These are phyloP conservation scores for Heterocephalus glaber DNA, from an alignment of 2,113 vertebrate species.

Conservation along the genomic window DNA sequence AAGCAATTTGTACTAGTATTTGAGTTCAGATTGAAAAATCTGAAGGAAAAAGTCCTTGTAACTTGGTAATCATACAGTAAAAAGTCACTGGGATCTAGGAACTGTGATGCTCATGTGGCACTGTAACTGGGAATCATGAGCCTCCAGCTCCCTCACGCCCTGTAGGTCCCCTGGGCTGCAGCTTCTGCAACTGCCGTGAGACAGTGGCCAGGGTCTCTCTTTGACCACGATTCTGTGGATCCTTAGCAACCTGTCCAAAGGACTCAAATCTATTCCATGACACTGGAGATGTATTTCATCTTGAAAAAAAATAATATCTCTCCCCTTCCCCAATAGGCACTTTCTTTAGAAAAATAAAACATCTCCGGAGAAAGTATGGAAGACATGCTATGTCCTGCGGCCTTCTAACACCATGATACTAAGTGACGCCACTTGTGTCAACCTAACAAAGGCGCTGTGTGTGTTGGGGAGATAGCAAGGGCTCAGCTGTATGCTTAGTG, in stretches of 20 bases:
- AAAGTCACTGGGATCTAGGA: not conserved
- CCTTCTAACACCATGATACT: not conserved
- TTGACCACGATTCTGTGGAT: not conserved
- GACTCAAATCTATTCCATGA: not conserved
- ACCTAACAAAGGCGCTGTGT: conserved; percentile 4
- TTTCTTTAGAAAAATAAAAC: conserved; percentile 68
- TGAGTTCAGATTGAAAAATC: not conserved
- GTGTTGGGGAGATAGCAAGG: not conserved
- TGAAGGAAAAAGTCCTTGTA: conserved; percentile 16
- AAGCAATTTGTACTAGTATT: not conserved
- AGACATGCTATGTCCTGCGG: conserved; percentile 24
- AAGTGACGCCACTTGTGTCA: conserved; percentile 56
- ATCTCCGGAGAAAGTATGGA: conserved; percentile 32
- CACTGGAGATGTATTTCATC: not conserved
- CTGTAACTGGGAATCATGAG: not conserved
- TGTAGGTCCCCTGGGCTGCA: not conserved
- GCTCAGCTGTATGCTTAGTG: not conserved
- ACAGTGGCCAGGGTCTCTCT: not conserved
- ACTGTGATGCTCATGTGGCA: not conserved
- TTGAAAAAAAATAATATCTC: conserved; percentile 44
- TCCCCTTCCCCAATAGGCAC: conserved; percentile 37
- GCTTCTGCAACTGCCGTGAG: not conserved
- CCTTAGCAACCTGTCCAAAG: not conserved
- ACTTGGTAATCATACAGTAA: not conserved
- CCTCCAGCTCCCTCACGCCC: not conserved